phyloP scores from a whole-genome alignment of 2,888 invertebrate genomes.

The Eulithis prunata region DNA sequence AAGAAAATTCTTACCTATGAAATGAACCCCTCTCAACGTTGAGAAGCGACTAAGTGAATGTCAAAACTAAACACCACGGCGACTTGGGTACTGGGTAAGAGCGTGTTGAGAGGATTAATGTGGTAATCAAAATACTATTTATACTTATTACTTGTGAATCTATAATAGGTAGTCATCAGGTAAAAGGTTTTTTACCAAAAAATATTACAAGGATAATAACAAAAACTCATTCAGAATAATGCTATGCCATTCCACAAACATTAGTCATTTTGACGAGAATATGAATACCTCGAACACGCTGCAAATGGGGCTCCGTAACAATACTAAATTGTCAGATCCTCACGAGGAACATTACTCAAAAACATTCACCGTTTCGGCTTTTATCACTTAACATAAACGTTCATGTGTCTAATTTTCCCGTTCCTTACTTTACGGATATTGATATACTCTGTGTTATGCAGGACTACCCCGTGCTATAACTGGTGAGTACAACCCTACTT shows the following conservation, averaged over 20 bases:
- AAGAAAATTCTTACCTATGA: no score
- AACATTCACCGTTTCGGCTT: slow-evolving; percentile 4
- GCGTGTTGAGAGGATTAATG: no score
- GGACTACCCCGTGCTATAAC: slow-evolving; percentile 22
- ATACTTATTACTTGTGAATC: neutral
- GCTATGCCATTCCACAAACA: neutral
- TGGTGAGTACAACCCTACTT: slow-evolving; percentile 7
- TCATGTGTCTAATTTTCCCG: slow-evolving; percentile 21
- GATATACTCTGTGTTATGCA: slow-evolving; percentile 26
- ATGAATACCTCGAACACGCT: neutral
- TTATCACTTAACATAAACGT: slow-evolving; percentile 14
- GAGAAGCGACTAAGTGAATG: no score
- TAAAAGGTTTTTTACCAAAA: no score
- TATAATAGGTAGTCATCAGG: no score
- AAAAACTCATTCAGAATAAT: neutral
- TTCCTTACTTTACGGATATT: slow-evolving; percentile 21
- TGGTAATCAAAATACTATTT: no score
- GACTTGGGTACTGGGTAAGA: no score
- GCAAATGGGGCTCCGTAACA: neutral
- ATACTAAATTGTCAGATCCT: slow-evolving; percentile 3
- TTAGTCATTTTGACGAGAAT: neutral
- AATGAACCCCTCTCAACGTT: no score
- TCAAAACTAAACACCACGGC: no score
- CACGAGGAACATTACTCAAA: slow-evolving; percentile 12
- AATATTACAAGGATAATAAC: no score